Evolutionary conservation across 2,113 vertebrate genomes (phyloP).

Genomic region (Caloenas nicobarica): DNA sequence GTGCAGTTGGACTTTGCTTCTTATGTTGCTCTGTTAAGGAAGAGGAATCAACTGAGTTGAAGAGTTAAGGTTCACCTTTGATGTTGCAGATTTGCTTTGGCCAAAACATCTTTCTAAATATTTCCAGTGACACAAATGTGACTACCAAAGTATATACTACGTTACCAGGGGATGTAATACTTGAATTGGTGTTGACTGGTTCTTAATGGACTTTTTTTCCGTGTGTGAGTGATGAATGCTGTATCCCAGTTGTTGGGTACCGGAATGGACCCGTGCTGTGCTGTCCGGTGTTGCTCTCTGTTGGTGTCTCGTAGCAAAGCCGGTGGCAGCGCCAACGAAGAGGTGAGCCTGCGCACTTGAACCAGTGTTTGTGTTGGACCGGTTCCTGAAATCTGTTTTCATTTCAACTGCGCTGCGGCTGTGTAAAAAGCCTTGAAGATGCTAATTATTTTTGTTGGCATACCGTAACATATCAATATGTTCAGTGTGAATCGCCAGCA

Average conservation of each 20-base stretch:
- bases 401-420: conserved; percentile 35
- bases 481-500: neutral
- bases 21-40: neutral
- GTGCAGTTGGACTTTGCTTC: neutral
- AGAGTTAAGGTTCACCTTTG: neutral
- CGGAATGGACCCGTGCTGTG: neutral
- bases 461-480: conserved; percentile 27
- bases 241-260: neutral
- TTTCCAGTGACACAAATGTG: neutral
- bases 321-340: neutral
- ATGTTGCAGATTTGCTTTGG: neutral
- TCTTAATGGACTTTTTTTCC: neutral
- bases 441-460: conserved; percentile 57
- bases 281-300: neutral
- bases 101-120: neutral
- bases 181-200: neutral
- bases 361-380: conserved; percentile 40
- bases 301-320: neutral
- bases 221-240: too few relatives aligned
- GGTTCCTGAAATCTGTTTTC: conserved; percentile 44
- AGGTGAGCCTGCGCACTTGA: conserved; percentile 3
- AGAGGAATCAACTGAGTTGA: rapidly evolving
- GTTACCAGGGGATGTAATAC: neutral
- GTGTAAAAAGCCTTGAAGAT: conserved; percentile 52
- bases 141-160: neutral